Conservation (phyloP, 2,888 invertebrate species). For the Eurytoma californica region DNA sequence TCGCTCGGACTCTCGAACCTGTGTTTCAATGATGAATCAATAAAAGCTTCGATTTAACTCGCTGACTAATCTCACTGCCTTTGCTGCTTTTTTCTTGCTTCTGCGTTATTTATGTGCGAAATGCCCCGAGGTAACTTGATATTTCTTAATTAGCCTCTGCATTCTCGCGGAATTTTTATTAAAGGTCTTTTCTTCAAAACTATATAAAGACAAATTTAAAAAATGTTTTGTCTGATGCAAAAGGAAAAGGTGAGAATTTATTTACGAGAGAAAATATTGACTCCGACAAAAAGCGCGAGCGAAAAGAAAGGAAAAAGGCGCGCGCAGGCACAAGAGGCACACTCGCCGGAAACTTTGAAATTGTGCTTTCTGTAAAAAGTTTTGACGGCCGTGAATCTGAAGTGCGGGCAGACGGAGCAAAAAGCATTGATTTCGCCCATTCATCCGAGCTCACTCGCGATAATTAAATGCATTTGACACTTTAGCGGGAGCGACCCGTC, state of each 20-base stretch:
- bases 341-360: conserved; percentile 60
- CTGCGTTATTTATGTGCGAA: background rate
- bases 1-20: conserved; percentile 15
- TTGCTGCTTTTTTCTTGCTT: conserved; percentile 18
- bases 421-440: conserved; percentile 69
- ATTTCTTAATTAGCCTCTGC: too few species aligned
- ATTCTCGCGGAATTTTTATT: too few species aligned
- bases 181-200: too few species aligned
- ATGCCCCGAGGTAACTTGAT: background rate
- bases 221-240: background rate
- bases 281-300: background rate
- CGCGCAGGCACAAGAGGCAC: too few species aligned
- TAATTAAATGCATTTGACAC: conserved; percentile 72
- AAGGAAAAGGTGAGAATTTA: background rate
- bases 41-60: conserved; percentile 25
- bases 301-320: background rate
- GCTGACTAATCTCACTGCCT: background rate
- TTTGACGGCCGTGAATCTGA: conserved; percentile 62
- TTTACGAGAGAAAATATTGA: too few species aligned
- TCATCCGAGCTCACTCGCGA: conserved; percentile 62
- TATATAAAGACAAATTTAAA: too few species aligned
- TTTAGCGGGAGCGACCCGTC: conserved; percentile 53
- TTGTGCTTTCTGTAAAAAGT: conserved; percentile 67
- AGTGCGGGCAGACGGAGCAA: conserved; percentile 57
- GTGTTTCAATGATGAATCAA: conserved; percentile 52